phyloP scores from a whole-genome alignment of 2,113 vertebrate species.

The Puntigrus tetrazona region DNA sequence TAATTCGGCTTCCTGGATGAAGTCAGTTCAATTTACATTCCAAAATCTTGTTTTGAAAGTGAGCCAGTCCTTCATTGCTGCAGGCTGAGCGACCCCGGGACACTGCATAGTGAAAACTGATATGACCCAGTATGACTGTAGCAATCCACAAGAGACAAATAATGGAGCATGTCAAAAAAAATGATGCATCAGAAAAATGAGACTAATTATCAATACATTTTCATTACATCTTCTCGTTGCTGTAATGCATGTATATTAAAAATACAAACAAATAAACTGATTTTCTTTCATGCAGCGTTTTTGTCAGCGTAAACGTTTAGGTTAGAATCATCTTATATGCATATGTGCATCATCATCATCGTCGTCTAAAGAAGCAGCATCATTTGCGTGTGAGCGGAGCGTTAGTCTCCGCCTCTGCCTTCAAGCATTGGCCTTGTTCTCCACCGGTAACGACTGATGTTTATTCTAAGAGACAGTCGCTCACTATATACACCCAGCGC shows the following conservation, averaged over 20 bases:
- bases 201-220: background rate
- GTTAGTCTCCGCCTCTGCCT: constrained; percentile 19
- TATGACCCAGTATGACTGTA: background rate
- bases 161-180: background rate
- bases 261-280: background rate
- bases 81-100: background rate
- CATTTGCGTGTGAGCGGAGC: background rate
- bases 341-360: constrained; percentile 1
- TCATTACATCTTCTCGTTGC: background rate
- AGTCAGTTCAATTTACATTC: background rate
- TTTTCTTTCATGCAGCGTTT: background rate
- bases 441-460: background rate
- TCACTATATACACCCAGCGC: background rate
- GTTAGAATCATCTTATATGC: background rate
- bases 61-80: background rate
- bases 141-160: background rate
- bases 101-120: background rate
- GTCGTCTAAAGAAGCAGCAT: background rate
- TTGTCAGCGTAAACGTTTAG: background rate
- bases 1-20: background rate
- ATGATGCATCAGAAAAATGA: background rate
- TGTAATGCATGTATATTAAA: too few species aligned
- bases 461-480: background rate
- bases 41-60: background rate
- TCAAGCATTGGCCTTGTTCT: constrained; percentile 10